Base-by-base conservation (phyloP, 2,888 invertebrate species). In the Eucera pruinosa region DNA sequence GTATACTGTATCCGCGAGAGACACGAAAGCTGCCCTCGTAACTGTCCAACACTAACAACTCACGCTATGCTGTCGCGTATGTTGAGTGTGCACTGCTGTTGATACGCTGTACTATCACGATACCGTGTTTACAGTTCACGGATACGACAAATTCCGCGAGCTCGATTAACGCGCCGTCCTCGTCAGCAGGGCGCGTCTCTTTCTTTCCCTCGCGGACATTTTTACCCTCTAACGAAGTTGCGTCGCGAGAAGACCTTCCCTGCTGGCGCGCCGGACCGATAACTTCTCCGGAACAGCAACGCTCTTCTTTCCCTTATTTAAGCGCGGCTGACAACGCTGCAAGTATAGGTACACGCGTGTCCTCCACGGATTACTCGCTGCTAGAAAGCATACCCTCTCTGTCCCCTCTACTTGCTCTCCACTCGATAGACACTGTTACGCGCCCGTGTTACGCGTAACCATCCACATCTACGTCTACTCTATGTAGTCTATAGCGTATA, bases 51-150 rank as follows among this genome's bases (percentile, higher is more conserved):
- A 68, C 85, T 55, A 62, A 74, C 60, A 67, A 72, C 78, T 83
- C 78, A 83, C 73, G 73, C 82, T 84, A 76, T 69, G 80, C 80
- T 81, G 58, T 78, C 79, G 52, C 80, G 48, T 83, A 62, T 82
- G 80, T 82, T 87, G 48, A 62, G 78, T 87, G 85, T 87, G 82
- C 81, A 84, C 73, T 72, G 80, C 74, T 83, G 64, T 73, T 78
- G 65, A 79, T 78, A 82, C 69, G 71, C 66, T 81, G 25, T 73
- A 73, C 57, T 50, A 70, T 54, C 66, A 58, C 33, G 36, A 65
- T 27, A 68, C 45, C 58, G 64, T 33, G 18, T 57, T 47, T n/a
- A n/a, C n/a, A n/a, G n/a, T n/a, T 45, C 39, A 50, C 65, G 47
- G 52, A 66, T 71, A 41, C 15, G 25, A 77, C 58, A 54, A 48